Evolutionary conservation across 2,888 invertebrate genomes (phyloP), one percentile per base, ranked within the genome.

Genomic region (Ichneumon xanthorius): DNA sequence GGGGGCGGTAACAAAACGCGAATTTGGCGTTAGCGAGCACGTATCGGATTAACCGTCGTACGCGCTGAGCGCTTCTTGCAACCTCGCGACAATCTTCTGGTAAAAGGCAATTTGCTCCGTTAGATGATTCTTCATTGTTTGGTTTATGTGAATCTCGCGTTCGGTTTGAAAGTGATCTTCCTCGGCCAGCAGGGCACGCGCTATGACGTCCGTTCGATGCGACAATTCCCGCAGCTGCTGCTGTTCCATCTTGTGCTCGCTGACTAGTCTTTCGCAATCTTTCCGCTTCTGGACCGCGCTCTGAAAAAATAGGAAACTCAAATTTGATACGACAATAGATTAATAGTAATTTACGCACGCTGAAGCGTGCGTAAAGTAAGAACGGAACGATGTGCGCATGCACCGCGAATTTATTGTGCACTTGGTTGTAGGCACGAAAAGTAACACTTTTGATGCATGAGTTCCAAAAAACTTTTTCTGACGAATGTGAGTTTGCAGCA

Each of bases 141-240:
- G 95, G 92, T 97, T 98, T 89, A 98, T 96, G 94, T 99, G 99
- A 58, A 95, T 95, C 67, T 98, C 97, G 88, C 98, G 95, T 92
- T 99, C 98, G 37, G 95, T 94, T 93, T 98, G 98, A 93, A 99
- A 99, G 94, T 99, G 98, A 90, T 97, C 97, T 89, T 99, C 96
- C 95, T 99, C 99, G 78, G 99, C 99, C 93, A 99, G 96, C 85
- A 98, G 96, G 1, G 98, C 97, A 93, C 99, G 99, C 0, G 99
- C 98, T 91, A 99, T 97, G 19, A 98, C 96, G 94, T 99, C 99
- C 0, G 98, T 97, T 90, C 98, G 96, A 88, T 97, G 96, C 86
- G 97, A 95, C 14, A 99, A 97, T 92, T 97, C 97, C 87, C 96
- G 96, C 86, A 98, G 95, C 92, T 98, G 97, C 22, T 96, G 96